A percentile compares a stretch with the other conserved stretches of the same genome.
Evolutionary conservation across 2,888 invertebrate species (phyloP).

Genomic region (Erebia epiphron): DNA sequence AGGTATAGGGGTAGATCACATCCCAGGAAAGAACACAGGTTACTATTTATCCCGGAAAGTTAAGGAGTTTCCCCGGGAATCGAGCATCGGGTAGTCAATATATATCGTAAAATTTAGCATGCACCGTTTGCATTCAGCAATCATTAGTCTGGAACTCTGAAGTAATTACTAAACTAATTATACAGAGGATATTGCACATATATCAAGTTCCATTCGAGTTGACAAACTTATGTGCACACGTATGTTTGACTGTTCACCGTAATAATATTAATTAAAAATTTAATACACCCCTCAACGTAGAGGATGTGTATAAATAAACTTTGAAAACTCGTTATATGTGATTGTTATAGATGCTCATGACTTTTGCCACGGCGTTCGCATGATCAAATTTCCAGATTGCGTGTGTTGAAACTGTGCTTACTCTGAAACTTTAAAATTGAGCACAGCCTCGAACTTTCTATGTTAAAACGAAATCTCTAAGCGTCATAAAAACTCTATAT

Average conservation of each 20-base stretch:
- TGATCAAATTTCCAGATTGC: conserved; percentile 16
- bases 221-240: conserved; percentile 5
- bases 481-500: conserved; percentile 1
- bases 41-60: no score
- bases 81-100: background rate
- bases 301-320: conserved; percentile 3
- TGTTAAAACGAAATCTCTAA: conserved; percentile 12
- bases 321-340: conserved; percentile 9
- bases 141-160: background rate
- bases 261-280: conserved; percentile 10
- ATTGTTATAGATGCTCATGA: conserved; percentile 16
- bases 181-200: conserved; percentile 10
- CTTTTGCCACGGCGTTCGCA: background rate
- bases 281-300: conserved; percentile 3
- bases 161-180: conserved; percentile 14
- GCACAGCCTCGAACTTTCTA: conserved; percentile 5
- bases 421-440: conserved; percentile 19
- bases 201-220: conserved; percentile 16
- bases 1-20: no score
- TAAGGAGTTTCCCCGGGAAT: background rate
- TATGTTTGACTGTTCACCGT: conserved; percentile 3
- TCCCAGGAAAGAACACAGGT: no score
- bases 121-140: background rate
- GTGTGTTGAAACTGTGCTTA: background rate
- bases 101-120: background rate